Evolutionary conservation across 53 echinoderm and acorn worm genomes (phyloP).

Genomic region (Paelopatides confundens): DNA sequence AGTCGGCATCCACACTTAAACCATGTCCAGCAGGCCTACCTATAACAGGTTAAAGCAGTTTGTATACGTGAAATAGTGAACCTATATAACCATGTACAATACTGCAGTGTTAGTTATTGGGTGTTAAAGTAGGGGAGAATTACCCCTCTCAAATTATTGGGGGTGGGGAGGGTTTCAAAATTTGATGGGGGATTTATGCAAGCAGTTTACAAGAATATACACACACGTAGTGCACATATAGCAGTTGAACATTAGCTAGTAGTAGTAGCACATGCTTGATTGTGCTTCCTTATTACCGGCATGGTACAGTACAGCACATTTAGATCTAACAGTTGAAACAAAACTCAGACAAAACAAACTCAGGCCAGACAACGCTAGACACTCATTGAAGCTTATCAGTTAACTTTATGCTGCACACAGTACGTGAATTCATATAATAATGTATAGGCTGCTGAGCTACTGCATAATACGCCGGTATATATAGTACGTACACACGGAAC

Average conservation of each 20-base stretch:
- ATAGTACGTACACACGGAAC: neutral
- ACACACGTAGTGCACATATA: too few relatives aligned
- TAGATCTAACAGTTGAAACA: neutral
- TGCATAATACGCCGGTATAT: neutral
- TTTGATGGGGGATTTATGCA: too few relatives aligned
- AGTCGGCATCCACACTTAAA: too few relatives aligned
- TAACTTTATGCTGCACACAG: neutral
- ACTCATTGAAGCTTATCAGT: slow-evolving; percentile 17
- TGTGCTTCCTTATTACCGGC: neutral
- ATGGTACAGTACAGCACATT: neutral
- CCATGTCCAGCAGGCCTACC: too few relatives aligned
- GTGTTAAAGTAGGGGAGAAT: too few relatives aligned
- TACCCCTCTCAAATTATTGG: too few relatives aligned
- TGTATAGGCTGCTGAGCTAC: neutral
- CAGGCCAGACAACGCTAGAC: slow-evolving; percentile 1
- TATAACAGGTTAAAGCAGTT: too few relatives aligned
- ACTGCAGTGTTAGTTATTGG: too few relatives aligned
- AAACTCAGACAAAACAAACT: slow-evolving; percentile 45
- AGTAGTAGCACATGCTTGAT: neutral
- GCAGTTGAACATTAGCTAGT: neutral
- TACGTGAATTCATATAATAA: neutral
- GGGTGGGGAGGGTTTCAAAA: too few relatives aligned
- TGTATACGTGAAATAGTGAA: too few relatives aligned
- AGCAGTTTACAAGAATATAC: too few relatives aligned
- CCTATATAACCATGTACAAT: too few relatives aligned